Evolutionary conservation across 2,113 vertebrate genomes (phyloP), one percentile per base, ranked within the genome.

Genomic region (Tetraodon nigroviridis): DNA sequence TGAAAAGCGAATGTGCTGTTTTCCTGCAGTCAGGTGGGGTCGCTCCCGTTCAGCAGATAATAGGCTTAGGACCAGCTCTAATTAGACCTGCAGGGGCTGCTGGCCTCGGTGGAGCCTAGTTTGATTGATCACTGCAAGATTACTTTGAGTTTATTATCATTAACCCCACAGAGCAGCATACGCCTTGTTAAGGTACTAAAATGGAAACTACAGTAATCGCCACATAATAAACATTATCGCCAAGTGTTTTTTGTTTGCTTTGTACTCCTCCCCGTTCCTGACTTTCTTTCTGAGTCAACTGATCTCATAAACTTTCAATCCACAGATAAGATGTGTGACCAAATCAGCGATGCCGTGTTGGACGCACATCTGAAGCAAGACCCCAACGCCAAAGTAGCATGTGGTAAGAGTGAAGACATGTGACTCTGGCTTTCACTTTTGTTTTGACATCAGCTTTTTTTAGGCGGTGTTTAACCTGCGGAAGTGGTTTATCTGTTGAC

Each of bases 241-340:
- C 24, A 24, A 24, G 24, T 24, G 3, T 24, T 24, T 24, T 3
- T 24, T 24, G 24, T 24, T 24, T 24, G 24, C 5, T 24, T 24
- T 24, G 24, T 5, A 24, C 24, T 24, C 24, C 24, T 5, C 24
- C 24, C n/a, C n/a, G n/a, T n/a, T n/a, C n/a, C n/a, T n/a, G n/a
- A n/a, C n/a, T n/a, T n/a, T n/a, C n/a, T n/a, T n/a, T n/a, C n/a
- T n/a, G n/a, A n/a, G n/a, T n/a, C n/a, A n/a, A n/a, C n/a, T n/a
- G n/a, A n/a, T n/a, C n/a, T n/a, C n/a, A n/a, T n/a, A n/a, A n/a
- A n/a, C n/a, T 0, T 20, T 62, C 65, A 1, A 54, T 72, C 32
- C n/a, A 41, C 84, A 91, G 90, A 83, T 79, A 91, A 91, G 63
- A 87, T 91, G 29, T 91, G 90, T 70, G 90, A 91, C 78, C 90